A percentile compares a stretch with the other conserved stretches of the same genome.
Evolutionary conservation across 2,113 vertebrate species (phyloP).

Genomic region (Sinocyclocheilus rhinocerous): DNA sequence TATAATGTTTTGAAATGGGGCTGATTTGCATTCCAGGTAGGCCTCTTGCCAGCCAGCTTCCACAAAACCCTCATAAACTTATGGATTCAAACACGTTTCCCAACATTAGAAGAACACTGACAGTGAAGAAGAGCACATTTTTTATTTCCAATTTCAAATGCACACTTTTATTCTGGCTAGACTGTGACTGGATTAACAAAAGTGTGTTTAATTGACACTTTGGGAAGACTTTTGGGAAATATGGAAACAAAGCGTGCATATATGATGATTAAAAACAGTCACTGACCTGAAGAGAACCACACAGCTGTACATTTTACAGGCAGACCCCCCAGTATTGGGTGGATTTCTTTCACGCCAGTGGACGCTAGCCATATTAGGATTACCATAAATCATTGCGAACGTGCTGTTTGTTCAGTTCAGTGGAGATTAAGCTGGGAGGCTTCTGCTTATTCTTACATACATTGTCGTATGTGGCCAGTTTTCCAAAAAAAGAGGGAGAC

Average conservation of each 20-base stretch:
- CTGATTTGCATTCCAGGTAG: slow-evolving; percentile 76
- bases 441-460: background rate
- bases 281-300: background rate
- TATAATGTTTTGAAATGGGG: slow-evolving; percentile 68
- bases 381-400: background rate
- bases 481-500: background rate
- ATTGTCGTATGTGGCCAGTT: background rate
- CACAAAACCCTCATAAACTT: slow-evolving; percentile 56
- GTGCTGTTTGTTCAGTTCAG: background rate
- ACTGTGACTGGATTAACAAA: background rate
- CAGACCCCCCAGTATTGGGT: background rate
- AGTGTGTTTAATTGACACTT: background rate
- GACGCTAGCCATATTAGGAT: background rate
- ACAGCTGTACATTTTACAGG: background rate
- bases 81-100: slow-evolving; percentile 65
- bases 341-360: background rate
- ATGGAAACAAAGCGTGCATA: background rate
- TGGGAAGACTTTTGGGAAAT: background rate
- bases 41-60: slow-evolving; percentile 58
- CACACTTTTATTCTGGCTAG: background rate
- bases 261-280: background rate
- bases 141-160: background rate
- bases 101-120: background rate
- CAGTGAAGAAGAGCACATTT: background rate
- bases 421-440: background rate